Evolutionary conservation across 2,888 invertebrate species (phyloP).

Genomic region (Morinoia aosen): DNA sequence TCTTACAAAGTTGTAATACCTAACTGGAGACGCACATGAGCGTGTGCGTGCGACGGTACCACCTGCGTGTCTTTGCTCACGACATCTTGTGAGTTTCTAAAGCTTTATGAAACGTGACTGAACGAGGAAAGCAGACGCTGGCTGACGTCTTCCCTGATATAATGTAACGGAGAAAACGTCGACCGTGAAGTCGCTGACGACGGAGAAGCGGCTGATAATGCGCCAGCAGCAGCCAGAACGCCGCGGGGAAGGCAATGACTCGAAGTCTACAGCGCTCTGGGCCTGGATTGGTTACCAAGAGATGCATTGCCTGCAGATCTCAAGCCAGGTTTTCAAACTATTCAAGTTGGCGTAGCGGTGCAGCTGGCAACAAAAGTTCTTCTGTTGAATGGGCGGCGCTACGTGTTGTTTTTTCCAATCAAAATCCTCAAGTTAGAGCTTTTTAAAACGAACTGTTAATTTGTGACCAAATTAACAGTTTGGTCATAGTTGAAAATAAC

Average conservation of each 20-base stretch:
- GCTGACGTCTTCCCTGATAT: constrained; percentile 9
- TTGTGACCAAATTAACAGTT: too few relatives aligned
- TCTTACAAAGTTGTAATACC: neutral
- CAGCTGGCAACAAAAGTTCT: too few relatives aligned
- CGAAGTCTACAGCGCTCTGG: neutral
- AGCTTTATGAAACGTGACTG: constrained; percentile 17
- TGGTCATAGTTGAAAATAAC: too few relatives aligned
- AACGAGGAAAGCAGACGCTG: neutral
- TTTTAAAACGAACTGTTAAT: too few relatives aligned
- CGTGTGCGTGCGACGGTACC: neutral
- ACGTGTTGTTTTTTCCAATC: too few relatives aligned
- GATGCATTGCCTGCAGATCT: neutral
- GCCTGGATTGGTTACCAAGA: neutral
- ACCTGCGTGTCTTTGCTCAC: neutral
- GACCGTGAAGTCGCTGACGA: constrained; percentile 26
- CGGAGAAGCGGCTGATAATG: neutral
- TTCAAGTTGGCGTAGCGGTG: too few relatives aligned
- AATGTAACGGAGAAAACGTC: constrained; percentile 23
- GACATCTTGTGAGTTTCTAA: neutral
- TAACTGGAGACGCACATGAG: neutral
- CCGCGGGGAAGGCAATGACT: neutral
- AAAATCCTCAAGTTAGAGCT: too few relatives aligned
- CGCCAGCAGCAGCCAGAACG: neutral
- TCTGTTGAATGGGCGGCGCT: too few relatives aligned
- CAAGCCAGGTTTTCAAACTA: neutral